These are phyloP conservation scores for Cyprinella venusta DNA, from an alignment of 2,797 vertebrate species.

Conservation along the genomic window DNA sequence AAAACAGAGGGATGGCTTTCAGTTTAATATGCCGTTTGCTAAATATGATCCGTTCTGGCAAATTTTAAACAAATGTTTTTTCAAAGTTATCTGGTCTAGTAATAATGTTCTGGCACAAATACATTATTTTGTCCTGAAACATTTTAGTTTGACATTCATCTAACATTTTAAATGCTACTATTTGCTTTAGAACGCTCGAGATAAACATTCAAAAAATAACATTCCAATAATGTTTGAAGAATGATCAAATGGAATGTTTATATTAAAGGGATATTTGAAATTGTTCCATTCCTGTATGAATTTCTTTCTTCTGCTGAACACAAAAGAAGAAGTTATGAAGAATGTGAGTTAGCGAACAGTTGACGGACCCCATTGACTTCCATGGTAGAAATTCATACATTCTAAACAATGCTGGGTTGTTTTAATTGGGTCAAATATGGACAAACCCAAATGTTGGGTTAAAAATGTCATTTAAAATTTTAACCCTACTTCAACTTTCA, in stretches of 20 bases:
- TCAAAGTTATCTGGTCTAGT: not conserved
- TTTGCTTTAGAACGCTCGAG: not conserved
- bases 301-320: not conserved
- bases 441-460: no score
- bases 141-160: not conserved
- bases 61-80: not conserved
- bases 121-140: no score
- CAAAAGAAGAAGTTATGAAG: not conserved
- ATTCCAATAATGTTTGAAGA: not conserved
- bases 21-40: not conserved
- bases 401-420: no score
- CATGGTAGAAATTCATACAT: no score
- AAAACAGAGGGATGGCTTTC: slow-evolving; percentile 12
- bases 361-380: not conserved
- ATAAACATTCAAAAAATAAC: no score
- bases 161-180: not conserved
- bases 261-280: not conserved
- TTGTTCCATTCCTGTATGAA: no score
- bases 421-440: no score
- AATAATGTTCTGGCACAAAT: not conserved
- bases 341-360: not conserved
- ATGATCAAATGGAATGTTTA: not conserved
- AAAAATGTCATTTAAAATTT: no score
- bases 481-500: no score
- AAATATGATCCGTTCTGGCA: not conserved